Percentiles rank a stretch among this genome's conserved stretches.
Conservation (phyloP, 2,888 invertebrate species). For the Acleris sparsana region DNA sequence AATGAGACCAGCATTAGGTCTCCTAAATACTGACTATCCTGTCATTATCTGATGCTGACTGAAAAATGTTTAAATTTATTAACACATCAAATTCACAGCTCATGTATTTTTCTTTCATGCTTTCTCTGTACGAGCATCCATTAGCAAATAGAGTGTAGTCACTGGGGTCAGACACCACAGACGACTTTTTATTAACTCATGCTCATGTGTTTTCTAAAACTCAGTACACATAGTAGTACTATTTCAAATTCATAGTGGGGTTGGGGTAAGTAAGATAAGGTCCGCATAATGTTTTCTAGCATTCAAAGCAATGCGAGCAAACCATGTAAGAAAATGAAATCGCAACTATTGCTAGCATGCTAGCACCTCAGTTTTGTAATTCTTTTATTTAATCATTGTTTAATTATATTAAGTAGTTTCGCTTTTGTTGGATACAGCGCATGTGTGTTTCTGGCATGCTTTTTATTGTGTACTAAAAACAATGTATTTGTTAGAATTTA, state of each 20-base stretch:
- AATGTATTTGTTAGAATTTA: background rate
- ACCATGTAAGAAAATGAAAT: too few species aligned
- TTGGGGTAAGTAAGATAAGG: background rate
- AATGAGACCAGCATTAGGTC: too few species aligned
- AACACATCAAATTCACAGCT: conserved; percentile 23
- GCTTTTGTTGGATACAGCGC: conserved; percentile 25
- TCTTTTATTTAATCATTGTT: background rate
- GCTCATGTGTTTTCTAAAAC: too few species aligned
- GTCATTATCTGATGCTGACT: background rate
- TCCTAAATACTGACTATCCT: too few species aligned
- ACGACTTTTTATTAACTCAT: too few species aligned
- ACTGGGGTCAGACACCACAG: too few species aligned
- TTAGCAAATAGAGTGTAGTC: too few species aligned
- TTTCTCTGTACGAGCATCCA: too few species aligned
- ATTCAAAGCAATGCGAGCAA: too few species aligned
- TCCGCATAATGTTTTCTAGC: too few species aligned
- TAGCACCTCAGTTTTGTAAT: background rate
- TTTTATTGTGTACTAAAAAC: conserved; percentile 29
- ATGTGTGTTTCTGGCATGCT: conserved; percentile 34
- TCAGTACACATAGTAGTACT: too few species aligned
- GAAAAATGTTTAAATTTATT: background rate
- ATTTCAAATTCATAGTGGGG: too few species aligned
- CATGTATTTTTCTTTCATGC: background rate
- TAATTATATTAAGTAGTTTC: conserved; percentile 5
- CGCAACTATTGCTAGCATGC: background rate